phyloP scores from a whole-genome alignment of 2,888 invertebrate species.

The Luperina nickerlii region DNA sequence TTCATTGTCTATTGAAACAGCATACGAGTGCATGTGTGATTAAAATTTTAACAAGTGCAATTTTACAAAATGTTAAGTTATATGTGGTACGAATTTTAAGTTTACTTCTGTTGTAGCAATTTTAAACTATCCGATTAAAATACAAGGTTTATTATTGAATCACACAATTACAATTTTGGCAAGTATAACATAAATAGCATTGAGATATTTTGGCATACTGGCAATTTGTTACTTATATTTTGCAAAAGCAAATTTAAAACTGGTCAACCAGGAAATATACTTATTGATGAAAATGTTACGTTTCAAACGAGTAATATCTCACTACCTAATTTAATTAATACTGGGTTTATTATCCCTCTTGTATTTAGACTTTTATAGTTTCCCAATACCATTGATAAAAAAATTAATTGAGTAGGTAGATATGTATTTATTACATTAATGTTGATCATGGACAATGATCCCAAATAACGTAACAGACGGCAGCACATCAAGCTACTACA shows the following conservation, averaged over 20 bases:
- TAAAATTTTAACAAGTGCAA: conserved; percentile 33
- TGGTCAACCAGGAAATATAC: conserved; percentile 64
- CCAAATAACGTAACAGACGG: too few species aligned
- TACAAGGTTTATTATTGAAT: conserved; percentile 17
- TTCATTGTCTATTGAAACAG: neutral
- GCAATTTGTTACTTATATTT: conserved; percentile 52
- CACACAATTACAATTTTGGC: neutral
- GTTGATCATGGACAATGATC: too few species aligned
- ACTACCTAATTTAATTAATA: conserved; percentile 40
- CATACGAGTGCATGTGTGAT: conserved; percentile 18
- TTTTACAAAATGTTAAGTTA: conserved; percentile 18
- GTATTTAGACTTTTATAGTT: conserved; percentile 9
- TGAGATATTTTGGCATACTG: conserved; percentile 56
- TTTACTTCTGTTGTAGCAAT: neutral
- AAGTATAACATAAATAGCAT: conserved; percentile 24
- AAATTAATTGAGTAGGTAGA: too few species aligned
- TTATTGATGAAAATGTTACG: conserved; percentile 41
- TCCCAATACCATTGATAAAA: too few species aligned
- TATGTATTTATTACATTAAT: too few species aligned
- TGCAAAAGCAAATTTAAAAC: conserved; percentile 41
- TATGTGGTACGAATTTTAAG: conserved; percentile 48
- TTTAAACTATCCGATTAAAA: neutral
- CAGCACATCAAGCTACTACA: too few species aligned
- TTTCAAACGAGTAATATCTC: conserved; percentile 45
- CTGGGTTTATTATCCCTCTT: conserved; percentile 20